Base-by-base conservation (phyloP, 2,113 vertebrate genomes). In the Lamprotornis superbus region DNA sequence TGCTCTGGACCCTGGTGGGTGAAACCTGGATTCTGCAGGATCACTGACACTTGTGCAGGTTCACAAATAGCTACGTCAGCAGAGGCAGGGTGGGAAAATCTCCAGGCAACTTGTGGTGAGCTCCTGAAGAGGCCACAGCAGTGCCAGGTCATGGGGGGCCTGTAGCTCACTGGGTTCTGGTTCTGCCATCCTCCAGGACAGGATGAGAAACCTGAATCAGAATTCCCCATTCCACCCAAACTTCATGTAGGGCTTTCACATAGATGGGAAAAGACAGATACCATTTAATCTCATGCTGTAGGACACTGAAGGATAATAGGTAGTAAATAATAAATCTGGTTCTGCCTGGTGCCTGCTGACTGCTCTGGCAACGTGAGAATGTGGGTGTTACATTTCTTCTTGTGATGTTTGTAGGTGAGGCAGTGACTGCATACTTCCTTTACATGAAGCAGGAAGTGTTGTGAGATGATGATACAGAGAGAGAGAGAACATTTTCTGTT, bases 1-100 rank as follows among this genome's bases (percentile, higher is more conserved):
- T 99, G 64, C 98, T 99, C 52, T 99, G 98, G 98, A 98, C 98
- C 5, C 97, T 99, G 98, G 98, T 99, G 47, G 83, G 98, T 97
- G 63, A 47, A 28, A 64, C 11, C 16, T 25, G 35, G 25, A 16
- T n/a, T 47, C 33, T 69, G 46, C 44, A 37, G 73, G 22, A 18
- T 35, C 15, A 0, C 15, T n/a, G 82, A 24, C 40, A 42, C 31
- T 53, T 33, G 17, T 46, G n/a, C 4, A 2, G 9, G 10, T 65
- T 57, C 65, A 53, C 65, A 60, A 17, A 42, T 4, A 35, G 49
- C 55, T 70, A 3, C 46, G 65, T 27, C 39, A 42, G 24, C 27
- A 42, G n/a, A 44, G 30, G 13, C n/a, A 30, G 15, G 42, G 50
- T 68, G 42, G 37, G 42, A n/a, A n/a, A 33, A 56, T 6, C 67